A percentile compares a stretch with the other conserved stretches of the same genome.
phyloP scores from a whole-genome alignment of 2,797 vertebrate species.

The Acanthurus tractus region DNA sequence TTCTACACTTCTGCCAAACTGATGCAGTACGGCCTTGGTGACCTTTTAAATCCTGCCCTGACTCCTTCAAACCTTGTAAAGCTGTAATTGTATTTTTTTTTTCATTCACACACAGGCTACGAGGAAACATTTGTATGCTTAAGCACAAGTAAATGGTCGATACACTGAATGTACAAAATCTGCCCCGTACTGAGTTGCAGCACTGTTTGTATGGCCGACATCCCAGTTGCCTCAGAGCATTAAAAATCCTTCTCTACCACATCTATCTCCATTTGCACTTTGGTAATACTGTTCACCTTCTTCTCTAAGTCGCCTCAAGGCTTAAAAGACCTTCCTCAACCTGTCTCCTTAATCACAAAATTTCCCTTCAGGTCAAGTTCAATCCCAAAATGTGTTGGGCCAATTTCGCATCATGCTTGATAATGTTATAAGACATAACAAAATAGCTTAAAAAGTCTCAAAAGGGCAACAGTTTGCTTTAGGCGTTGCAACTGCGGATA shows the following conservation, averaged over 20 bases:
- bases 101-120: constrained; percentile 23
- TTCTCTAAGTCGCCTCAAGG: constrained; percentile 22
- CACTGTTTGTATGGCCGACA: constrained; percentile 11
- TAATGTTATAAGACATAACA: constrained; percentile 22
- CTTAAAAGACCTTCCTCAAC: constrained; percentile 33
- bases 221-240: constrained; percentile 10
- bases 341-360: constrained; percentile 31
- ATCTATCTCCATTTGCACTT: constrained; percentile 24
- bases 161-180: constrained; percentile 12
- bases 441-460: constrained; percentile 5
- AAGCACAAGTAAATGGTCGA: constrained; percentile 11
- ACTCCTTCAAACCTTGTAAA: constrained; percentile 35
- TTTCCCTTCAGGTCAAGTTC: constrained; percentile 4
- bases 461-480: constrained; percentile 18
- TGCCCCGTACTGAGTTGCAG: not conserved
- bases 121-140: constrained; percentile 18
- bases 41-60: constrained; percentile 47
- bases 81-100: constrained; percentile 38
- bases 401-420: constrained; percentile 6
- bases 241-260: constrained; percentile 6
- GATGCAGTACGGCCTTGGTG: constrained; percentile 18
- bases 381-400: not conserved
- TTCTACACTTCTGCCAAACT: constrained; percentile 12
- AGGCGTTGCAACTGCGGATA: not conserved
- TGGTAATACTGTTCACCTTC: constrained; percentile 24